Base-by-base conservation (phyloP, 2,113 vertebrate genomes). In the Hiodon alosoides region DNA sequence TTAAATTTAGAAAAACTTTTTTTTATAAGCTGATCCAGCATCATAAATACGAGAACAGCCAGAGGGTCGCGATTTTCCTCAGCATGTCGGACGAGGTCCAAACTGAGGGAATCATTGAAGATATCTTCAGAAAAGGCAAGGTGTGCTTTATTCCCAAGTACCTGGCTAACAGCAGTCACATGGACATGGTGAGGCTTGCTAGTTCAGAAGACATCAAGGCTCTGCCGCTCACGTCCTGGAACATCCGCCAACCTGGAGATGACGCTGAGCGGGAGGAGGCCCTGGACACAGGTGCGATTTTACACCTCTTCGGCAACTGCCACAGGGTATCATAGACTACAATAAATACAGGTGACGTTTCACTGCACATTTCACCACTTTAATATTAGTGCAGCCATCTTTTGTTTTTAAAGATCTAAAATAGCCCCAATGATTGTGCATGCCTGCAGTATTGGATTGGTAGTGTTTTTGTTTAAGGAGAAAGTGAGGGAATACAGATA, bases 91-190 rank as follows among this genome's bases (percentile, higher is more conserved):
- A 98, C 77, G 97, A 99, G 85, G 86, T 98, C 5, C 82, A 86
- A 77, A 98, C 97, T 0, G 90, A 91, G 62, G 92, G 92, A 75
- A 94, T 99, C 79, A 87, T 99, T 77, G 85, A 83, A 74, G 88
- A 96, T 78, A 83, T 94, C 48, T 95, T 98, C 31, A 90, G 76
- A 48, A 76, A 72, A 71, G 94, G 94, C 1, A 99, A 98, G 79
- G 87, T 86, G 78, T 98, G 96, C 84, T 99, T 98, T 77, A 93
- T 99, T 78, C 97, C 97, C 5, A 91, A 85, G 71, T 98, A 98
- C 79, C 87, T 85, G 55, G 77, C 81, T 62, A 73, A 83, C 69
- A 92, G 93, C 85, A 93, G 50, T 74, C 93, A 94, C 70, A 98
- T 99, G 97, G 96, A 99, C 83, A 98, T 99, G 97, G 75, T 99